A percentile compares a stretch with the other conserved stretches of the same genome.
phyloP scores from a whole-genome alignment of 2,888 invertebrate species.

The Cephus sareptanus region DNA sequence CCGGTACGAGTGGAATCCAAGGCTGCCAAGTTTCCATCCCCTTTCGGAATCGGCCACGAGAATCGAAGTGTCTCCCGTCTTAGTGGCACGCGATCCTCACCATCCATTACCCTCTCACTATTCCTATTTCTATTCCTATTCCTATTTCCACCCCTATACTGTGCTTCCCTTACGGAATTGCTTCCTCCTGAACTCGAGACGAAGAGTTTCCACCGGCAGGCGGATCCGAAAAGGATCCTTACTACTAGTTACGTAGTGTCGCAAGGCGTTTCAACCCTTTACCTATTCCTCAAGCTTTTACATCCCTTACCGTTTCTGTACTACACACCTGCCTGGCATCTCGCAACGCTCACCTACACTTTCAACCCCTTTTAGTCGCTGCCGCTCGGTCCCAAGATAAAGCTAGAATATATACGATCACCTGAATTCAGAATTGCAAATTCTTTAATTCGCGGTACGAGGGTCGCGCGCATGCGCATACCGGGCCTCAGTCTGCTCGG shows the following conservation, averaged over 20 bases:
- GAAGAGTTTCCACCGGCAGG: no score
- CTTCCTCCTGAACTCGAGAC: not conserved
- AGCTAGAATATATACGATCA: slow-evolving; percentile 40
- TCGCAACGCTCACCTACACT: not conserved
- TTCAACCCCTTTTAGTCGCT: not conserved
- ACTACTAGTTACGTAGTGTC: not conserved
- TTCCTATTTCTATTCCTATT: not conserved
- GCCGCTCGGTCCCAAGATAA: not conserved
- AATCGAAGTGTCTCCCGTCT: not conserved
- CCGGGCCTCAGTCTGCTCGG: slow-evolving; percentile 35
- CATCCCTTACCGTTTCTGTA: not conserved
- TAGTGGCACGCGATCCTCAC: not conserved
- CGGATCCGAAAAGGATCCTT: not conserved
- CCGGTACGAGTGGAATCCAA: not conserved
- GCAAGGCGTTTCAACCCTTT: not conserved
- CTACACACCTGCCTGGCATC: not conserved
- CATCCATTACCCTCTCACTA: not conserved
- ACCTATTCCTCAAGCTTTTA: not conserved
- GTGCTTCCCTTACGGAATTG: not conserved
- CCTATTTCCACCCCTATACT: not conserved
- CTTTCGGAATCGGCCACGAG: not conserved
- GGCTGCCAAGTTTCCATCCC: not conserved
- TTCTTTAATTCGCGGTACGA: slow-evolving; percentile 64
- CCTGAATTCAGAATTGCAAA: slow-evolving; percentile 65
- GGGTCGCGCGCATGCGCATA: slow-evolving; percentile 32